These are phyloP conservation scores for Thamnaconus septentrionalis DNA, from an alignment of 2,113 vertebrate genomes.

Conservation along the genomic window DNA sequence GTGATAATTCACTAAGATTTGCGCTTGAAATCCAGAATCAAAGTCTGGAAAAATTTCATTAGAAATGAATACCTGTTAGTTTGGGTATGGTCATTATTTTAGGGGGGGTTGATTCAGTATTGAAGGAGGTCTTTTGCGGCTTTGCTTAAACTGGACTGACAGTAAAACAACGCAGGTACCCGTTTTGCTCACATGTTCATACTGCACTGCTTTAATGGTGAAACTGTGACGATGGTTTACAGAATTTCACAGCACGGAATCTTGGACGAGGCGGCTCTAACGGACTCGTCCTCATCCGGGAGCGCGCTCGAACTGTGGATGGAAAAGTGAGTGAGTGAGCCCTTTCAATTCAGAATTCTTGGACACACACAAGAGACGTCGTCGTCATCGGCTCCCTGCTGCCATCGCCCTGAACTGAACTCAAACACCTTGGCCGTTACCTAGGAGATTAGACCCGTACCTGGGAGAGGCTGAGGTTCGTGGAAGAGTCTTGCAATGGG, in stretches of 20 bases:
- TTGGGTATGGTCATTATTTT: too few relatives aligned
- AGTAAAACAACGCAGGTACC: too few relatives aligned
- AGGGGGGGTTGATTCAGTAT: too few relatives aligned
- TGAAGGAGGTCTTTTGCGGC: too few relatives aligned
- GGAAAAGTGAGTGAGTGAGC: conserved; percentile 37
- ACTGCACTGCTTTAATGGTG: neutral
- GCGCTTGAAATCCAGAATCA: neutral
- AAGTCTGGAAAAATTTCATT: conserved; percentile 21
- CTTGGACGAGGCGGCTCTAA: conserved; percentile 9
- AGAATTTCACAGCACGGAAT: conserved; percentile 11
- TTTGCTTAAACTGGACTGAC: too few relatives aligned
- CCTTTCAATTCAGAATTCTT: conserved; percentile 15
- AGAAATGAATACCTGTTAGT: conserved; percentile 23
- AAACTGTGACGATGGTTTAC: neutral
- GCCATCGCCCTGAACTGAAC: too few relatives aligned
- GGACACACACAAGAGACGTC: too few relatives aligned
- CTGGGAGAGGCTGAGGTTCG: conserved; percentile 50
- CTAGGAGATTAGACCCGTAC: conserved; percentile 45
- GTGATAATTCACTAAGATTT: conserved; percentile 48
- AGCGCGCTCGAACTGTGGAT: conserved; percentile 15
- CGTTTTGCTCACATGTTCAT: neutral
- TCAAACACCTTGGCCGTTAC: too few relatives aligned
- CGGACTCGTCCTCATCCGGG: conserved; percentile 19
- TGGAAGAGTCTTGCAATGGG: conserved; percentile 47
- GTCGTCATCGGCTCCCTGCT: too few relatives aligned